Evolutionary conservation across 2,113 vertebrate species (phyloP), one percentile per base, ranked within the genome.

Genomic region (Psammodynastes pulverulentus): DNA sequence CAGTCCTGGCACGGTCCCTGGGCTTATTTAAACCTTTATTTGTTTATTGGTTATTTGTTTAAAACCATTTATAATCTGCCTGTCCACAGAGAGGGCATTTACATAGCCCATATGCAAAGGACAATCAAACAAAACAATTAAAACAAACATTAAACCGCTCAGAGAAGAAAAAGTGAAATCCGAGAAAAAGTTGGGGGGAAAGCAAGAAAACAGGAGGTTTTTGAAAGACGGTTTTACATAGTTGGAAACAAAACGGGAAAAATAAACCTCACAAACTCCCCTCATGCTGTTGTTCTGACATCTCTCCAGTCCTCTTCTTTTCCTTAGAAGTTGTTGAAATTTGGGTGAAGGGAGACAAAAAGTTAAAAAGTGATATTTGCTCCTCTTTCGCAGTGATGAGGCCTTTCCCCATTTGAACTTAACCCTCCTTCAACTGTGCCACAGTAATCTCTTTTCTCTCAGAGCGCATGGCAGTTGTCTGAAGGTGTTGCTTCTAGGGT

Each of bases 51-150:
- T 92, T 43, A 89, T 92, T 92, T 92, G 87, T 43, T 92, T 92
- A 92, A 89, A 89, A 58, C 91, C 72, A 85, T 58, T 89, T 89
- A 21, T 89, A 85, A 89, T 58, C 72, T 51, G 12, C 45, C 87
- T 89, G 34, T 49, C 91, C 87, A 89, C 87, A 49, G 72, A 89
- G 51, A 34, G 45, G 48, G 72, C 24, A 58, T 92, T 92, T 58
- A 24, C 53, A n/a, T 85, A 85, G 85, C 23, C 87, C 87, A 86
- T 89, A 89, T 92, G 91, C 91, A 92, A 92, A 92, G n/a, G 84
- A 45, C 43, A 51, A 92, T 89, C 56, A 84, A 85, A 89, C 72
- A 58, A 84, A 88, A 58, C 62, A 72, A 89, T 56, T 52, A 88
- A 45, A 79, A 24, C 48, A 92, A 79, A 91, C 43, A 87, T 72